Evolutionary conservation across 2,113 vertebrate species (phyloP), one percentile per base, ranked within the genome.

Genomic region (Harpagus bidentatus): DNA sequence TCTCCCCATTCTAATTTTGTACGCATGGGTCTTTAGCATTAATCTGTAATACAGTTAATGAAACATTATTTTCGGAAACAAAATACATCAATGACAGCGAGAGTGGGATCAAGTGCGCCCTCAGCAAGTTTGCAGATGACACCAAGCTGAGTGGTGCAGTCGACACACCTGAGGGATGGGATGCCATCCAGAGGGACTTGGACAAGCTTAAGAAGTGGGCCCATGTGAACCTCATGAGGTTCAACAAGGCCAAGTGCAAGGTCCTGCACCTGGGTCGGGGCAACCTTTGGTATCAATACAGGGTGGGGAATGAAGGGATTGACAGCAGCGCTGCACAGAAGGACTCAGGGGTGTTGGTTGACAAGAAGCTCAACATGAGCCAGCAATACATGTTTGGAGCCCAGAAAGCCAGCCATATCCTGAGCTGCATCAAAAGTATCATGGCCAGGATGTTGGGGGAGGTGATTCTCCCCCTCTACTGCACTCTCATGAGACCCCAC

Each of bases 61-160:
- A 88, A 89, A 38, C 9, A 34, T 40, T 62, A 52, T 56, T 92
- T 94, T 88, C 58, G 70, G 40, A 82, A 84, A 73, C 40, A 6
- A 82, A 93, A 50, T 43, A 65, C 12, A 23, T n/a, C 71, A 48
- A 40, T 48, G 43, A 82, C 58, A 58, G 8, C 50, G n/a, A 28
- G 18, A 69, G 13, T 28, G 36, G 23, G 26, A 52, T 42, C 0
- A 0, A 66, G 40, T 5, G 12, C 52, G 62, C 25, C 21, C 25
- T 59, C 62, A 50, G 42, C 21, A 48, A 65, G 21, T n/a, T 19
- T 34, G n/a, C 9, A 38, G 40, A 36, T 16, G 20, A 32, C n/a
- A 19, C 20, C 16, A 82, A 8, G 32, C 26, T 45, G 62, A 55
- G 38, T 10, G 14, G 32, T 55, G 38, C 1, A 2, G 32, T 14